Evolutionary conservation across 64 coral and sea anemone genomes (phyloP), one percentile per base, ranked within the genome.

Genomic region (Actinia equina): DNA sequence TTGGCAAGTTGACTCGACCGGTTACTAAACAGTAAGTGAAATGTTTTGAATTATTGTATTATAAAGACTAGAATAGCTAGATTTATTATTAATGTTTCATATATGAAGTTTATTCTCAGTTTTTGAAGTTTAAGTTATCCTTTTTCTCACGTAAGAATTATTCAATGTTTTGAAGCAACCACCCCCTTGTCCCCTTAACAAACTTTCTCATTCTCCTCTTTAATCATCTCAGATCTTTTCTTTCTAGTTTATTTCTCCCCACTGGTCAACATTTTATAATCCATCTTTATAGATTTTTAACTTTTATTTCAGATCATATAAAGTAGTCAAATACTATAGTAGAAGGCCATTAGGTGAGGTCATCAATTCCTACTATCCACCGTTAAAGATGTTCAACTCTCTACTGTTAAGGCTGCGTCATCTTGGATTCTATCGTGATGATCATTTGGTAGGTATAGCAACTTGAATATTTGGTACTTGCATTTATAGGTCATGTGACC

Each of bases 1-100:
- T 98, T 93, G 96, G 96, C 27, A 92, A 98, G 81, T 87, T 98
- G 80, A 94, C 93, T 17, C 87, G 96, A 65, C 96, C 91, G 43
- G 93, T 94, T 12, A 98, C 96, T 19, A 83, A 90, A 85, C 83
- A 93, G 94, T 96, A 85, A 90, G 94, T 84, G 13, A 82, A 81
- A 16, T 56, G 2, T 7, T 74, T 37, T n/a, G 4, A 52, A 42
- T 52, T 45, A 67, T 22, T 27, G 2, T 55, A 43, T 9, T 0
- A 19, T 80, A 59, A 22, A 45, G 9, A 46, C 1, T 2, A 44
- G 16, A 17, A 52, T 11, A 17, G 2, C 44, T 52, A 41, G 77
- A 52, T 17, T 45, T 43, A 17, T 80, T 12, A 25, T 49, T 49
- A 49, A 49, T 49, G 46, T 49, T 49, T 49, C 0, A 37, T 37